phyloP scores from a whole-genome alignment of 2,888 invertebrate species.

The Asteroscopus sphinx region DNA sequence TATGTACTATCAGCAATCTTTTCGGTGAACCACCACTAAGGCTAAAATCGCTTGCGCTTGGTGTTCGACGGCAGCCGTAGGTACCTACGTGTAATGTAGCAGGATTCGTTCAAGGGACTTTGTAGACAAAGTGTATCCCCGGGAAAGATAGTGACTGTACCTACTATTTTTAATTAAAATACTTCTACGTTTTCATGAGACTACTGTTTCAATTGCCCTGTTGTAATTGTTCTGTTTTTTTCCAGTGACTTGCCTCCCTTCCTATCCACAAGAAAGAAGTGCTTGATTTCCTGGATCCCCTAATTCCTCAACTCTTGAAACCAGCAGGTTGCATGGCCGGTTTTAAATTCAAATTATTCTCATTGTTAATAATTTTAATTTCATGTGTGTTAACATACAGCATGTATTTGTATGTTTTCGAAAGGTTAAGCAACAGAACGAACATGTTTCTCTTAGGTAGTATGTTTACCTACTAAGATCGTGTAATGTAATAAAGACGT shows the following conservation, averaged over 20 bases:
- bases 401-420: slow-evolving; percentile 72
- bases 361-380: slow-evolving; percentile 54
- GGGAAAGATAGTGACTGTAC: too few relatives aligned
- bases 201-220: neutral
- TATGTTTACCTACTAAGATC: slow-evolving; percentile 64
- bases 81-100: too few relatives aligned
- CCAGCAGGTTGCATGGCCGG: slow-evolving; percentile 60
- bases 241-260: slow-evolving; percentile 49
- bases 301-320: slow-evolving; percentile 13
- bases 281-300: slow-evolving; percentile 17
- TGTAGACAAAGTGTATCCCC: too few relatives aligned
- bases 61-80: too few relatives aligned
- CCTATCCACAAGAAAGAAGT: slow-evolving; percentile 51
- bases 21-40: too few relatives aligned
- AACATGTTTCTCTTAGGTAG: slow-evolving; percentile 65
- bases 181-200: neutral
- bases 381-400: slow-evolving; percentile 68
- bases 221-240: slow-evolving; percentile 36
- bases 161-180: neutral
- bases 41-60: too few relatives aligned
- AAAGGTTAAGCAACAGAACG: slow-evolving; percentile 63
- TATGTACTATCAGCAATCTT: too few relatives aligned
- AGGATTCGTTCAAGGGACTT: too few relatives aligned
- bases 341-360: slow-evolving; percentile 66
- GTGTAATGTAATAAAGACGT: slow-evolving; percentile 36